Evolutionary conservation across 2,113 vertebrate genomes (phyloP), one percentile per base, ranked within the genome.

Genomic region (Probosciger aterrimus): DNA sequence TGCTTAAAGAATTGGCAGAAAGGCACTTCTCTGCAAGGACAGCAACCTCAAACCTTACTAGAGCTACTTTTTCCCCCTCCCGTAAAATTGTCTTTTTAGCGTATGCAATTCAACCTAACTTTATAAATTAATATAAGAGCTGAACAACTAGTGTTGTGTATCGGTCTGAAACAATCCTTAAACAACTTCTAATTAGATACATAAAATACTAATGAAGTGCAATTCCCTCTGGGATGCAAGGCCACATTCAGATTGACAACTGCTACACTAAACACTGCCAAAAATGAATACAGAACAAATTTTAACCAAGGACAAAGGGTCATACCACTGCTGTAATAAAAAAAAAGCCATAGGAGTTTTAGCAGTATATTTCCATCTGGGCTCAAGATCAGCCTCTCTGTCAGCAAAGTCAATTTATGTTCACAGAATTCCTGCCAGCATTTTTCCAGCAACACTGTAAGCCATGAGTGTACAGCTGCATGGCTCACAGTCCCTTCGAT

Each of bases 291-390:
- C 47, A 81, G 92, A 88, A 33, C 88, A 93, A 84, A 86, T 96
- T 93, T 91, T 52, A 92, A 46, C 69, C 95, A 94, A 97, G 95
- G 96, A 96, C 93, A 79, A 86, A 94, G 8, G 77, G 90, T 65
- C 76, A 90, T 27, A 57, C 12, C 50, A 57, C 44, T 94, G 73
- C 44, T 81, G 44, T 52, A 83, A 81, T 52, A 35, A 46, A 25
- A 59, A 77, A 68, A 79, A 59, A 37, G 41, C 60, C 44, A 65
- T 33, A 82, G 90, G 47, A 89, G 37, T 52, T 86, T 73, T 57
- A 83, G 74, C 86, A 92, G 82, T 75, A 5, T 50, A 91, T 93
- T 96, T 86, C 55, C 33, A 76, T 88, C 60, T 68, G 75, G 55
- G 62, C 77, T 93, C 35, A 82, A 73, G 65, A 93, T 67, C 80